Evolutionary conservation across 2,797 vertebrate genomes (phyloP), one percentile per base, ranked within the genome.

Genomic region (Diceros bicornis): DNA sequence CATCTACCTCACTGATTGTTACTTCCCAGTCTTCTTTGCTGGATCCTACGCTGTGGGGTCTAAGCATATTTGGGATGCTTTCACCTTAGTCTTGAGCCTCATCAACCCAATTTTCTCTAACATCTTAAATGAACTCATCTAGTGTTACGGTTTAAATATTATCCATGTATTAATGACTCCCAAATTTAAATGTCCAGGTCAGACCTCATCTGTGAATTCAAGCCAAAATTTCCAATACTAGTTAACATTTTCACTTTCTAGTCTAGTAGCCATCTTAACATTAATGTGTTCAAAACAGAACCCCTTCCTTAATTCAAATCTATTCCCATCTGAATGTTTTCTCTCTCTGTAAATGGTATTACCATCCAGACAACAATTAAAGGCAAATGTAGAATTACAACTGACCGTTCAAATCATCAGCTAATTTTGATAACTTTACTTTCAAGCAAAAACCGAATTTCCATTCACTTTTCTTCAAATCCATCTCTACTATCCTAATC

Each of bases 371-470:
- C 9, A 29, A n/a, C 16, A 72, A 34, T 25, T 85, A 92, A 77
- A 82, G 29, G 7, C 20, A 78, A 95, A 77, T 29, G 11, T 72
- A 61, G 25, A 89, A 66, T 32, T 94, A 11, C 7, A 82, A 57
- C 6, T 10, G 32, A 89, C 10, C 11, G 41, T 55, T 11, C 12
- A 55, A 95, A 78, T 23, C n/a, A 72, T 62, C 20, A 41, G 1
- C 34, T 57, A 37, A 44, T 29, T 78, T 62, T 61, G 75, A 64
- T 71, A 57, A 23, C 34, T 91, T 90, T 62, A 79, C 14, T 87
- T 75, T 77, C 50, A 82, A 97, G 25, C 7, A 34, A 75, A 96
- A 29, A 50, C 25, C 6, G 87, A 23, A 91, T 78, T 90, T 75
- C n/a, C 37, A 41, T 83, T 71, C 4, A 41, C 17, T 83, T 88